Evolutionary conservation across 2,113 vertebrate genomes (phyloP), one percentile per base, ranked within the genome.

Genomic region (Morone saxatilis): DNA sequence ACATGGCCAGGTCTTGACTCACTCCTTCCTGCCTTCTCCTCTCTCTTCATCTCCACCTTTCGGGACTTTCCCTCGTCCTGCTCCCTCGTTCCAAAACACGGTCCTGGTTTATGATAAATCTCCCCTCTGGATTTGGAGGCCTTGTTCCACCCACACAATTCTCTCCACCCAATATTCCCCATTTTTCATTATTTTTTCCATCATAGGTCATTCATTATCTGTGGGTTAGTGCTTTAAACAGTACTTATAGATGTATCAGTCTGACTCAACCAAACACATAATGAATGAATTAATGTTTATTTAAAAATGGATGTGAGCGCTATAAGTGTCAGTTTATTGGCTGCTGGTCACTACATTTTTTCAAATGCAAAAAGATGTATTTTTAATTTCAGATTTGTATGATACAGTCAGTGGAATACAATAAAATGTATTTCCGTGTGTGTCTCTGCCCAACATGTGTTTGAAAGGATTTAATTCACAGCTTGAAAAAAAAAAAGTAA

Each of bases 21-120:
- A 88, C 70, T 81, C 57, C 80, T 86, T 90, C 83, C 90, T 85
- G 76, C 57, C 73, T 45, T 43, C 48, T 78, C 66, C 67, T 66
- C 66, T 83, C 72, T 86, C 87, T 83, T 88, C 68, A 68, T 88
- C 82, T 80, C 84, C 87, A 88, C 84, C 76, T 91, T 81, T 70
- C 3, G 78, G 90, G 87, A 87, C 76, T 89, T 92, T 86, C 85
- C 91, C 73, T 74, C 53, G 6, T 63, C 68, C 53, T 77, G 51
- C 40, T 79, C 62, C 50, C 73, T 61, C 60, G 7, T 19, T 72
- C 80, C 66, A 65, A 59, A 31, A 48, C 8, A 1, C 40, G 5
- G 5, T 70, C 59, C 59, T 63, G 81, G 41, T 86, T 80, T 59
- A 81, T 83, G 76, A 87, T 83, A 71, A 88, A 88, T 81, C 66